phyloP scores from a whole-genome alignment of 1,140 invertebrate species.

The Sitobion miscanthi region DNA sequence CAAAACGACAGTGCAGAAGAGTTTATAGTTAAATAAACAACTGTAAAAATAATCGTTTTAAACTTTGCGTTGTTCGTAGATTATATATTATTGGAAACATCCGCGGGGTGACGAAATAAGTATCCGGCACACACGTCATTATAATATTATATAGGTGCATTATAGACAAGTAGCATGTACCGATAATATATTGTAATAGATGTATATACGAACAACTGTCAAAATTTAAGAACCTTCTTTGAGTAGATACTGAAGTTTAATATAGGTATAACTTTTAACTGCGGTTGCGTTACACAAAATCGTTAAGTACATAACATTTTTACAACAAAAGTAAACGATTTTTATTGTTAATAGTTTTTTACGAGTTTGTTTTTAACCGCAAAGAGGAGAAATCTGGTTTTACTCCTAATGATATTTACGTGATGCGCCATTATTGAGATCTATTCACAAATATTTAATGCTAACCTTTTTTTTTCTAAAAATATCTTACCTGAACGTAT shows the following conservation, averaged over 20 bases:
- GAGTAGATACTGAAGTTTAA: background rate
- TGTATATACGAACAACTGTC: background rate
- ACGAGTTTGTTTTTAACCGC: background rate
- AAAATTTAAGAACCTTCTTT: background rate
- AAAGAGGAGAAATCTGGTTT: background rate
- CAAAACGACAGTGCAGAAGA: background rate
- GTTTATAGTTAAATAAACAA: constrained; percentile 12
- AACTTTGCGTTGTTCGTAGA: background rate
- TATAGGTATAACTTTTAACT: background rate
- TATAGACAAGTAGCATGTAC: background rate
- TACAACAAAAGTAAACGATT: background rate
- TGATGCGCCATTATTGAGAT: background rate
- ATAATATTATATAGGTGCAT: background rate
- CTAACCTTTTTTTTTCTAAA: background rate
- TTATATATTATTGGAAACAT: background rate
- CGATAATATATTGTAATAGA: background rate
- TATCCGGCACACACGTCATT: background rate
- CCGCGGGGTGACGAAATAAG: background rate
- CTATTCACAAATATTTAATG: background rate
- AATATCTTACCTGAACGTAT: background rate
- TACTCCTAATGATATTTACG: background rate
- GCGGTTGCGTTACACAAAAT: background rate
- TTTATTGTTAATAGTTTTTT: background rate
- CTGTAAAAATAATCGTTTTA: background rate
- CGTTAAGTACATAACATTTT: background rate